Evolutionary conservation across 1,140 invertebrate species (phyloP).

Genomic region (Bilobella aurantiaca): DNA sequence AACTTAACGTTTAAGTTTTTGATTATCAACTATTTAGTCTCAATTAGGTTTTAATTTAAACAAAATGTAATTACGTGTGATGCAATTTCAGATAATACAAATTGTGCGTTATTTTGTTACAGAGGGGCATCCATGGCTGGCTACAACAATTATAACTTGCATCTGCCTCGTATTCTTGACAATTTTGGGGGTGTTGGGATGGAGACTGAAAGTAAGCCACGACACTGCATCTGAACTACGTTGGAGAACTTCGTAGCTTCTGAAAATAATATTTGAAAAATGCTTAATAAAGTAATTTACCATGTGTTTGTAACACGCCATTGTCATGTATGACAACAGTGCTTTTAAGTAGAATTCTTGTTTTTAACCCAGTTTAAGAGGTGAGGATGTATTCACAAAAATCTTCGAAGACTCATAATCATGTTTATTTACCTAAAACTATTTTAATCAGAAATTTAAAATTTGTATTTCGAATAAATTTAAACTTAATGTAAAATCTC

Average conservation of each 20-base stretch:
- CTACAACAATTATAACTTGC: background rate
- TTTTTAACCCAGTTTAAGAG: no score
- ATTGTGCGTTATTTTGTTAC: background rate
- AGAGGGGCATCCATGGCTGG: background rate
- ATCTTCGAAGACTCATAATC: background rate
- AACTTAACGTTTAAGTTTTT: no score
- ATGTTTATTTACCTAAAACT: background rate
- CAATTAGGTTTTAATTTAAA: background rate
- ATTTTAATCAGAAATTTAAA: background rate
- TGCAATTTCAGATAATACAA: no score
- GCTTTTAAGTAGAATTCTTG: no score
- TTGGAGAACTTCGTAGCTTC: conserved; percentile 3
- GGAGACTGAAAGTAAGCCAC: conserved; percentile 1
- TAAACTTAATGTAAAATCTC: no score
- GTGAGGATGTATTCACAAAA: no score
- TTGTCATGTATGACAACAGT: no score
- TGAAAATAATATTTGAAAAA: no score
- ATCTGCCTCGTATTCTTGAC: background rate
- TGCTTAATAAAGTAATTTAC: no score
- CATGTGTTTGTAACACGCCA: no score
- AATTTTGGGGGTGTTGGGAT: background rate
- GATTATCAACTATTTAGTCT: no score
- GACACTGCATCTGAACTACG: background rate
- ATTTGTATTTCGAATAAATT: no score
- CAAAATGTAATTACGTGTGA: background rate